Conservation (phyloP, 2,888 invertebrate genomes). For the Polymixis flavicincta region DNA sequence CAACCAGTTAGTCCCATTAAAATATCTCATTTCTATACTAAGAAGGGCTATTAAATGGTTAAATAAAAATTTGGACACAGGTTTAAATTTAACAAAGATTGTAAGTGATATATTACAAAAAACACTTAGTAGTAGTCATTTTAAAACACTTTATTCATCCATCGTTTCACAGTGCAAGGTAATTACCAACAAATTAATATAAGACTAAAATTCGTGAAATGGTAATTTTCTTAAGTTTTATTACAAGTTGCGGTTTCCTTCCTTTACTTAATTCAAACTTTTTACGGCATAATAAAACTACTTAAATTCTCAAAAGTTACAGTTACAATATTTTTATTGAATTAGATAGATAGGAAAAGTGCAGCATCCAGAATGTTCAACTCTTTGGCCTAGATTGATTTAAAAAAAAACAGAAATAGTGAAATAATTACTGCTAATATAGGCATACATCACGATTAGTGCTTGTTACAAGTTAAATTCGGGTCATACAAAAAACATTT, state of each 20-base stretch:
- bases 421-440: background rate
- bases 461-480: background rate
- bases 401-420: conserved; percentile 2
- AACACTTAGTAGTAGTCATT: conserved; percentile 28
- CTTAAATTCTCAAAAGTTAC: background rate
- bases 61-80: conserved; percentile 23
- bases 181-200: conserved; percentile 35
- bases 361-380: background rate
- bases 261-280: background rate
- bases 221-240: conserved; percentile 55
- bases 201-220: conserved; percentile 46
- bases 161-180: conserved; percentile 46
- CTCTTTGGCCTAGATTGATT: background rate
- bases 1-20: conserved; percentile 44
- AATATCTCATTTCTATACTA: conserved; percentile 43
- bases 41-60: conserved; percentile 32
- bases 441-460: background rate
- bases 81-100: conserved; percentile 19
- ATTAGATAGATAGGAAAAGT: background rate
- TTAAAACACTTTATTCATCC: conserved; percentile 46
- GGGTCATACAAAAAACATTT: background rate
- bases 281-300: conserved; percentile 23
- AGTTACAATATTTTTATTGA: background rate
- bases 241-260: conserved; percentile 44
- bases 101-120: conserved; percentile 25